phyloP scores from a whole-genome alignment of 2,888 invertebrate genomes.

The Lasioglossum morio region DNA sequence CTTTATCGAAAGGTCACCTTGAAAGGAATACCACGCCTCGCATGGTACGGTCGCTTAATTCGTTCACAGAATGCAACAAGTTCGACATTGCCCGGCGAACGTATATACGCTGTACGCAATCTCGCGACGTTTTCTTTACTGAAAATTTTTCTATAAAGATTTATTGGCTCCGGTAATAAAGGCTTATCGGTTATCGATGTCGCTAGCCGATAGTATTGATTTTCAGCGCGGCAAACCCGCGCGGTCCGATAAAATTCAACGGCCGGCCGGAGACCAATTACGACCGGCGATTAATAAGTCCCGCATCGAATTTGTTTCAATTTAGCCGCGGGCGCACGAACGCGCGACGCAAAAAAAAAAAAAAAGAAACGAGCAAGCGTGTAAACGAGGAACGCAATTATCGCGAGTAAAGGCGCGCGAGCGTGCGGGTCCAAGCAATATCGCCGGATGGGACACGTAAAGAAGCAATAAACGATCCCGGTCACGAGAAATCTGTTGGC shows the following conservation, averaged over 20 bases:
- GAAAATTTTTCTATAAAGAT: conserved; percentile 10
- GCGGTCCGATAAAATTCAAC: not conserved
- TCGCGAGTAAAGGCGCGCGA: not conserved
- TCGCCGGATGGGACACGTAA: conserved; percentile 1
- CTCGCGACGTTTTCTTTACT: not conserved
- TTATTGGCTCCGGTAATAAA: not conserved
- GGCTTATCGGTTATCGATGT: conserved; percentile 6
- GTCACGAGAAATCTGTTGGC: conserved; percentile 62
- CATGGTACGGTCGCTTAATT: conserved; percentile 1
- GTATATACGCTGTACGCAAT: not conserved
- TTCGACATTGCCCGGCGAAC: not conserved
- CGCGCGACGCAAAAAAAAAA: not conserved
- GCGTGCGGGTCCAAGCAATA: not conserved
- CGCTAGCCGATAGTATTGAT: not conserved
- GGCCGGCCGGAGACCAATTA: no score
- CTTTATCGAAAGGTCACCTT: conserved; percentile 61
- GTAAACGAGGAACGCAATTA: not conserved
- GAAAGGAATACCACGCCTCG: conserved; percentile 32
- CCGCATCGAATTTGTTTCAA: not conserved
- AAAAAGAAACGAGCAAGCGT: not conserved
- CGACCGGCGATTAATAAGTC: not conserved
- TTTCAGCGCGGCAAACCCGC: not conserved
- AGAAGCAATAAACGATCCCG: conserved; percentile 32
- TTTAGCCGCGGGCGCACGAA: not conserved
- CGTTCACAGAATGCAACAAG: conserved; percentile 25